A percentile compares a stretch with the other conserved stretches of the same genome.
Evolutionary conservation across 2,113 vertebrate species (phyloP).

Genomic region (Nothobranchius kuhntae): DNA sequence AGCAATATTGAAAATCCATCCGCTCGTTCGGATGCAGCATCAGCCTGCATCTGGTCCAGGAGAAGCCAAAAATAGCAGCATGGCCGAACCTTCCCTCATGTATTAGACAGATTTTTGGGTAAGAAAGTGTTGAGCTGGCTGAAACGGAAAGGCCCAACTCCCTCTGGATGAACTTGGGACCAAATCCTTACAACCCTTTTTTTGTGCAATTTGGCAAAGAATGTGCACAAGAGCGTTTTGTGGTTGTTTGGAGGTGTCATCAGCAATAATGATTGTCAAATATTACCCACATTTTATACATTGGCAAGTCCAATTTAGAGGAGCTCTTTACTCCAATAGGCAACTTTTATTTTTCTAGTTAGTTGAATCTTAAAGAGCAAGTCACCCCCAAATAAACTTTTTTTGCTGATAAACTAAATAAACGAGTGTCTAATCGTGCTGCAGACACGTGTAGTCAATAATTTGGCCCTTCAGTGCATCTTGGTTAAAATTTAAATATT

Average conservation of each 20-base stretch:
- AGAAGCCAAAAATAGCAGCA: conserved; percentile 34
- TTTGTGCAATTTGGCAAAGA: conserved; percentile 58
- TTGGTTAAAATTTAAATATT: too few relatives aligned
- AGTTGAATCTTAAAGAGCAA: too few relatives aligned
- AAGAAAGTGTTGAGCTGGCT: conserved; percentile 61
- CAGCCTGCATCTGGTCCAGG: background rate
- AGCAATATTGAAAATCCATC: conserved; percentile 19
- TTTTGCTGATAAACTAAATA: too few relatives aligned
- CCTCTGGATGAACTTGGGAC: conserved; percentile 51
- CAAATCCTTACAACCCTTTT: conserved; percentile 24
- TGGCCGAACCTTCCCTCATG: conserved; percentile 41
- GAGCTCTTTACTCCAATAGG: too few relatives aligned
- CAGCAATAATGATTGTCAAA: too few relatives aligned
- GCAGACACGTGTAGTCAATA: too few relatives aligned
- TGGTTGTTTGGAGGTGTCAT: background rate
- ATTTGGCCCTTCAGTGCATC: too few relatives aligned
- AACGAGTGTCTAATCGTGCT: too few relatives aligned
- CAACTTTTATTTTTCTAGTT: too few relatives aligned
- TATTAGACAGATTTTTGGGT: conserved; percentile 51
- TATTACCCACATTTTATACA: too few relatives aligned
- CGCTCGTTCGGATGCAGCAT: conserved; percentile 5
- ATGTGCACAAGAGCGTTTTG: conserved; percentile 21
- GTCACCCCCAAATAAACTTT: too few relatives aligned
- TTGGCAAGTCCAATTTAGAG: too few relatives aligned
- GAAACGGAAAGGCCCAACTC: conserved; percentile 45